Conservation (phyloP, 2,113 vertebrate species). For the Monarcha castaneiventris region DNA sequence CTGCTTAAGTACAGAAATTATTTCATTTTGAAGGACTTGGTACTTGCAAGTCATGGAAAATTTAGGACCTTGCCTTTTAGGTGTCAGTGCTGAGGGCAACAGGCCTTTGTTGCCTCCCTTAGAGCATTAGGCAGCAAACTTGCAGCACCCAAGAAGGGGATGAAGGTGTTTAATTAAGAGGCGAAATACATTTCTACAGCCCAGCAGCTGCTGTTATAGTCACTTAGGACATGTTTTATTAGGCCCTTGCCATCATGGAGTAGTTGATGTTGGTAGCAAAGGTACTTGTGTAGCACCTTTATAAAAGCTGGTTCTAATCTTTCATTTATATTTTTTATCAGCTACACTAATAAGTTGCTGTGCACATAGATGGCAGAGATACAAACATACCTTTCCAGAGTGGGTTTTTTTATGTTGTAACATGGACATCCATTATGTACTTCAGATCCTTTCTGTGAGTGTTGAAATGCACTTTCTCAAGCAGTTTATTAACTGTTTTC, state of each 20-base stretch:
- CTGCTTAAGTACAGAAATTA: neutral
- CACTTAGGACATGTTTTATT: neutral
- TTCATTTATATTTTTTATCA: neutral
- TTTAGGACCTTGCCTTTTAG: neutral
- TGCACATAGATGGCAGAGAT: accelerated
- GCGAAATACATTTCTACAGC: neutral
- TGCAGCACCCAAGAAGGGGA: neutral
- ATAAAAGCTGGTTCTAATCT: neutral
- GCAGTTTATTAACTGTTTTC: neutral
- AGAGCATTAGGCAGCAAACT: neutral
- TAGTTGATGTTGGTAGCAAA: neutral
- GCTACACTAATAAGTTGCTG: neutral
- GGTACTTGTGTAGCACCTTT: neutral
- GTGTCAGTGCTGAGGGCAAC: neutral
- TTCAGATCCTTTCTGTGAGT: neutral
- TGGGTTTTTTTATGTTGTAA: neutral
- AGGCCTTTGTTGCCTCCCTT: neutral
- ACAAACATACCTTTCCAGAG: neutral
- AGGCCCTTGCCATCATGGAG: neutral
- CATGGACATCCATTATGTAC: accelerated
- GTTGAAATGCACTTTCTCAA: neutral
- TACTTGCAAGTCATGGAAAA: neutral
- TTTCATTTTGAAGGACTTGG: neutral
- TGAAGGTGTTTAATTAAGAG: neutral
- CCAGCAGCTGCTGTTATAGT: neutral